A percentile compares a stretch with the other conserved stretches of the same genome.
phyloP scores from a whole-genome alignment of 2,888 invertebrate species.

The Drosophila crucigera region DNA sequence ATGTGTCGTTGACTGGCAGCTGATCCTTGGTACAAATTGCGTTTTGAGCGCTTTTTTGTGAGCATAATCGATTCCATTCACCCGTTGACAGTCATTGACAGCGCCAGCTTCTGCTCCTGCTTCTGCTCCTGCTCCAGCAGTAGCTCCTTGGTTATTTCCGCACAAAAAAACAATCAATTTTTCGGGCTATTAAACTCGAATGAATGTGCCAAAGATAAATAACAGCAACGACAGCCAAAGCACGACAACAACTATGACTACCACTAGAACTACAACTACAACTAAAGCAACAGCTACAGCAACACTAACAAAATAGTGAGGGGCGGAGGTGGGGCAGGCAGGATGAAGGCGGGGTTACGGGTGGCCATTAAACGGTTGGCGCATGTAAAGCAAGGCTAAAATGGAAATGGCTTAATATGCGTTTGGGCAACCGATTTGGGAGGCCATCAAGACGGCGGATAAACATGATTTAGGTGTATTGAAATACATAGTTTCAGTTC shows the following conservation, averaged over 20 bases:
- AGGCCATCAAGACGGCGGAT: slow-evolving; percentile 71
- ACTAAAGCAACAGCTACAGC: slow-evolving; percentile 34
- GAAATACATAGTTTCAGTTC: slow-evolving; percentile 67
- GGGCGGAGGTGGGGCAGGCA: not conserved
- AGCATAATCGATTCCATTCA: slow-evolving; percentile 74
- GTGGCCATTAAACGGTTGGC: slow-evolving; percentile 62
- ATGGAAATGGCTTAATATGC: slow-evolving; percentile 78
- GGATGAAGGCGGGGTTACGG: slow-evolving; percentile 2
- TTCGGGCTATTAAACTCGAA: slow-evolving; percentile 84
- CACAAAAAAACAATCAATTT: slow-evolving; percentile 83
- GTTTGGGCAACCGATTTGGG: slow-evolving; percentile 49
- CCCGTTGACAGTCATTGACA: slow-evolving; percentile 27
- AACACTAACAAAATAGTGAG: not conserved
- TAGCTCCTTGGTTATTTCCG: slow-evolving; percentile 66
- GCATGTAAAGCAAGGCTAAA: slow-evolving; percentile 57
- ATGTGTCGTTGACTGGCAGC: slow-evolving; percentile 17
- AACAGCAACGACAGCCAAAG: slow-evolving; percentile 74
- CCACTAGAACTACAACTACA: slow-evolving; percentile 34
- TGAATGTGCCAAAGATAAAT: slow-evolving; percentile 81
- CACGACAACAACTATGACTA: slow-evolving; percentile 50
- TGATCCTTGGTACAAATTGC: slow-evolving; percentile 59
- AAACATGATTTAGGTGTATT: slow-evolving; percentile 82
- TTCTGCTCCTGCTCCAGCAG: slow-evolving; percentile 31
- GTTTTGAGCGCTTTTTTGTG: slow-evolving; percentile 64
- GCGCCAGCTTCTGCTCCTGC: slow-evolving; percentile 21